These are phyloP conservation scores for Aphaenogaster floridana DNA, from an alignment of 1,140 invertebrate species.

Conservation along the genomic window DNA sequence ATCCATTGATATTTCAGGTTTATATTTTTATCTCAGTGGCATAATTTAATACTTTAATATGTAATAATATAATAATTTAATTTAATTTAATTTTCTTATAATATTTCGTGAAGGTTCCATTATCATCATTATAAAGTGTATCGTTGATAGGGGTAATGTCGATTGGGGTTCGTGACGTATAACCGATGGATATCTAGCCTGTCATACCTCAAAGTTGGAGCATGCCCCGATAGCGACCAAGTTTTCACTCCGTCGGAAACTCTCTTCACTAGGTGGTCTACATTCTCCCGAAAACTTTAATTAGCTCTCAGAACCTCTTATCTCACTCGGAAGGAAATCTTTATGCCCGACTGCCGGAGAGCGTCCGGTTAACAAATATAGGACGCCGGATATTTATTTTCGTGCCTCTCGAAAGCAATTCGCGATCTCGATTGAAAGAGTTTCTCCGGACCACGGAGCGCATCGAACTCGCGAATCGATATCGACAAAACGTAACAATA, in stretches of 20 bases:
- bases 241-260: conserved; percentile 58
- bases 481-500: conserved; percentile 50
- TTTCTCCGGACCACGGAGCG: neutral
- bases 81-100: conserved; percentile 6
- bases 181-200: conserved; percentile 35
- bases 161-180: conserved; percentile 6
- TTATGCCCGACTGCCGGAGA: conserved; percentile 42
- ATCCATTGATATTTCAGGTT: neutral
- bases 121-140: neutral
- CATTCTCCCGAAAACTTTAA: conserved; percentile 69
- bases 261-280: conserved; percentile 55
- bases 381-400: conserved; percentile 47
- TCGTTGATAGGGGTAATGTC: neutral
- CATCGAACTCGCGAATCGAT: conserved; percentile 33
- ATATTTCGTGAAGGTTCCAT: neutral
- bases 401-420: conserved; percentile 17
- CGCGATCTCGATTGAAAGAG: conserved; percentile 48
- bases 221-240: conserved; percentile 32
- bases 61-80: neutral
- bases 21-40: neutral
- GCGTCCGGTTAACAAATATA: conserved; percentile 58
- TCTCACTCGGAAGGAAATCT: conserved; percentile 60
- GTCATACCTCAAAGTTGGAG: conserved; percentile 45
- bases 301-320: conserved; percentile 67
- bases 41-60: neutral